These are phyloP conservation scores for Corbicula japonica DNA, from an alignment of 2,888 invertebrate species.

Conservation along the genomic window DNA sequence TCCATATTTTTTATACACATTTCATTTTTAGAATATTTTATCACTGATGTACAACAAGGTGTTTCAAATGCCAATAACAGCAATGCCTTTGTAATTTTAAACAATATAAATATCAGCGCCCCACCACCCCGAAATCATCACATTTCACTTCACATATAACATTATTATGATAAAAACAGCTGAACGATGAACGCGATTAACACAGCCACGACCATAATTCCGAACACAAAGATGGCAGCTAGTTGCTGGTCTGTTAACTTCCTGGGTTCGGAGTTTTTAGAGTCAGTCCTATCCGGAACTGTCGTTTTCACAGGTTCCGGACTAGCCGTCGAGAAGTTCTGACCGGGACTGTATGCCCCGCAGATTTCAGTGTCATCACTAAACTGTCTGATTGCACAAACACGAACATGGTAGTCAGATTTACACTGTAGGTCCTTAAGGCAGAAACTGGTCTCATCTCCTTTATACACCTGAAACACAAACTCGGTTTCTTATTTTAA, in stretches of 20 bases:
- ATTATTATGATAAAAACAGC: slow-evolving; percentile 67
- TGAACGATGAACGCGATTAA: slow-evolving; percentile 90
- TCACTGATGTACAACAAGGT: too few species aligned
- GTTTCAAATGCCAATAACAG: too few species aligned
- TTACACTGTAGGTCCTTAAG: slow-evolving; percentile 91
- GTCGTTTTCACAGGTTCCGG: slow-evolving; percentile 76
- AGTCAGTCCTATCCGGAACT: slow-evolving; percentile 59
- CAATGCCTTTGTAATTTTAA: too few species aligned
- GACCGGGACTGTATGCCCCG: slow-evolving; percentile 91
- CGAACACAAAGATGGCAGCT: slow-evolving; percentile 89
- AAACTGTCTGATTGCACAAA: slow-evolving; percentile 91
- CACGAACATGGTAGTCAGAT: slow-evolving; percentile 92
- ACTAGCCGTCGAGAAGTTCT: slow-evolving; percentile 89
- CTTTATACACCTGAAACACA: slow-evolving; percentile 87
- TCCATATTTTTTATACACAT: too few species aligned
- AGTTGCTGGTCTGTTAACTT: slow-evolving; percentile 89
- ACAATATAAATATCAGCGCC: too few species aligned
- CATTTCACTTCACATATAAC: too few species aligned
- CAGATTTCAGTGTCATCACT: slow-evolving; percentile 89
- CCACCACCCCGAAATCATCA: too few species aligned
- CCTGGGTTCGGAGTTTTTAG: slow-evolving; percentile 73
- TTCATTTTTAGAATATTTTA: too few species aligned
- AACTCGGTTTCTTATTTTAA: too few species aligned
- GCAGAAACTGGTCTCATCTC: slow-evolving; percentile 87
- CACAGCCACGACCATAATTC: slow-evolving; percentile 89